Conservation (phyloP, 2,888 invertebrate genomes). For the Nesidiocoris tenuis region DNA sequence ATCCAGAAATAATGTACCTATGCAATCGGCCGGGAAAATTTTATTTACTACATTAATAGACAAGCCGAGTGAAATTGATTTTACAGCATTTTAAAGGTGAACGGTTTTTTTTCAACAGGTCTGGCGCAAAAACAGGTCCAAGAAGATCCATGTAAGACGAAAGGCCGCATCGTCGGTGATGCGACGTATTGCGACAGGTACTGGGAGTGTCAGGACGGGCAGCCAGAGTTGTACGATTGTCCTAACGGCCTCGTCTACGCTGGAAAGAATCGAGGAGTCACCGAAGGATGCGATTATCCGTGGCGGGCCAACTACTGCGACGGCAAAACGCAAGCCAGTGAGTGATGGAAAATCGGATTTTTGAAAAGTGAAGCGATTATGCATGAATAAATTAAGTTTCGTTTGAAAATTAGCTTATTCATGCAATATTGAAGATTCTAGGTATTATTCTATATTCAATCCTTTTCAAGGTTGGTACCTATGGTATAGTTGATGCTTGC, state of each 20-base stretch:
- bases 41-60: too few species aligned
- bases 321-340: slow-evolving; percentile 73
- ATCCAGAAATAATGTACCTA: too few species aligned
- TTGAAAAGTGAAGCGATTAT: background rate
- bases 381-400: too few species aligned
- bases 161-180: slow-evolving; percentile 73
- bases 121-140: slow-evolving; percentile 53
- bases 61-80: too few species aligned
- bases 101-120: too few species aligned
- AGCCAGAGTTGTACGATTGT: slow-evolving; percentile 81
- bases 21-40: too few species aligned
- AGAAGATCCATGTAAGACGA: slow-evolving; percentile 81
- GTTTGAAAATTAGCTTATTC: too few species aligned
- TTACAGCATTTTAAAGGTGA: too few species aligned
- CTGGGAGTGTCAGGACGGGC: slow-evolving; percentile 84
- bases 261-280: slow-evolving; percentile 82
- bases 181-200: slow-evolving; percentile 78
- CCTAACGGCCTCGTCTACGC: slow-evolving; percentile 88
- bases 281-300: slow-evolving; percentile 86
- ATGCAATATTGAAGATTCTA: too few species aligned
- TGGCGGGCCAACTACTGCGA: slow-evolving; percentile 88
- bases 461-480: too few species aligned
- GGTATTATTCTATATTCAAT: too few species aligned
- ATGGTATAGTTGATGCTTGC: too few species aligned
- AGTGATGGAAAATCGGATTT: slow-evolving; percentile 54